Evolutionary conservation across 2,888 invertebrate genomes (phyloP), one percentile per base, ranked within the genome.

Genomic region (Trachelus troglodyta): DNA sequence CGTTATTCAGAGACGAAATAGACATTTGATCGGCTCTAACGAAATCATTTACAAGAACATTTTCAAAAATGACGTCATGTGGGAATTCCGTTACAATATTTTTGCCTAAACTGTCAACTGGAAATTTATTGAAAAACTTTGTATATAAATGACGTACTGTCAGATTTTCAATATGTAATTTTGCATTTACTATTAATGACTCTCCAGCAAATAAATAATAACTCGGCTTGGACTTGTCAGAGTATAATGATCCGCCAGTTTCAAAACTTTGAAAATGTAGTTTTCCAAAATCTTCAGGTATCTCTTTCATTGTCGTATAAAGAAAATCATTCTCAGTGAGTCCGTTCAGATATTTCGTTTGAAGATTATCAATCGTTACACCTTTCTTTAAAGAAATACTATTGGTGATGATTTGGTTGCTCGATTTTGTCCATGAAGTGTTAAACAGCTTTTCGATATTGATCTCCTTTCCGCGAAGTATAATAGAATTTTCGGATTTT

Each of bases 381-480:
- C 86, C 86, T 6, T 80, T 81, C 56, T 83, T 79, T 31, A 90
- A 86, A 1, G 40, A 37, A 4, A 88, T 76, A 0, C 81, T 69
- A 23, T 80, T 56, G 12, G 40, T 11, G 31, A 90, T 85, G 0
- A 69, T 79, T 80, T 90, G 90, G 74, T 85, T 40, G 4, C 79
- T 84, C 11, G 90, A 89, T 80, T 87, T 90, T 6, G 87, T 87
- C 90, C 90, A 90, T 33, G 82, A 83, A 0, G 79, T 76, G 4
- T 84, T 40, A 1, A 86, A 74, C 4, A 86, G 77, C 4, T 80
- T 34, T 4, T 79, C 69, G 0, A 88, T 31, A 12, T 85, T 77
- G 23, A 82, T 34, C 33, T 75, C 12, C 3, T 76, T 37, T 9
- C 80, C 79, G 12, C 69, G 9, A 9, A 74, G 76, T 30, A 69